phyloP scores from a whole-genome alignment of 2,113 vertebrate genomes.

The Dolichallabes microphthalmus region DNA sequence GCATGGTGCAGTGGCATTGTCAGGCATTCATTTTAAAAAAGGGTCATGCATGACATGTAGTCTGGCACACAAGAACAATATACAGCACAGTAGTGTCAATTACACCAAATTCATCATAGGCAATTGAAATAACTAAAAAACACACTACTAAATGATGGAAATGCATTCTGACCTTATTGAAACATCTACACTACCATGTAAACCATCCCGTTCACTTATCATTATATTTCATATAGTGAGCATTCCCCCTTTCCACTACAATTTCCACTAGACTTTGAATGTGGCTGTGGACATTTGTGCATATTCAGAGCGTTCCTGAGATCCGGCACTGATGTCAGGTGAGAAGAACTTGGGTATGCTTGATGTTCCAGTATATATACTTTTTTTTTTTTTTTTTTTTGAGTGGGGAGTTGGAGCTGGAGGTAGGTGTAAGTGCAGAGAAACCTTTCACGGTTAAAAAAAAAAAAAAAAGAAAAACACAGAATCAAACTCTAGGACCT shows the following conservation, averaged over 20 bases:
- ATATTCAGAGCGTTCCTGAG: neutral
- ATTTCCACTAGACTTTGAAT: neutral
- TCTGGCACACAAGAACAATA: neutral
- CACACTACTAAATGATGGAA: too few species aligned
- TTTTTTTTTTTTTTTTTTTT: too few species aligned
- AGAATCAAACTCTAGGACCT: too few species aligned
- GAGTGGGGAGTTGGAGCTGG: neutral
- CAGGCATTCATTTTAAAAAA: neutral
- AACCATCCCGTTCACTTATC: neutral
- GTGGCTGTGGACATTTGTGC: neutral
- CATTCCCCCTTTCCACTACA: neutral
- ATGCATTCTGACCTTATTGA: neutral
- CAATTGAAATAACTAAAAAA: neutral
- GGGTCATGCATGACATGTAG: neutral
- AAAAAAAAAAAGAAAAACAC: too few species aligned
- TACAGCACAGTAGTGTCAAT: too few species aligned
- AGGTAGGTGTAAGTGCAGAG: too few species aligned
- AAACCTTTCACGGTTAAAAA: neutral
- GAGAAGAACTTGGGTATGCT: neutral
- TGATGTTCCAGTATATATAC: neutral
- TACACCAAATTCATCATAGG: too few species aligned
- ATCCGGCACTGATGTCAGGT: neutral
- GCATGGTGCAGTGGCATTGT: neutral
- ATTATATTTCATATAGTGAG: neutral
- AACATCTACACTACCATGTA: neutral